These are phyloP conservation scores for Plestiodon gilberti DNA, from an alignment of 2,113 vertebrate genomes.

Conservation along the genomic window DNA sequence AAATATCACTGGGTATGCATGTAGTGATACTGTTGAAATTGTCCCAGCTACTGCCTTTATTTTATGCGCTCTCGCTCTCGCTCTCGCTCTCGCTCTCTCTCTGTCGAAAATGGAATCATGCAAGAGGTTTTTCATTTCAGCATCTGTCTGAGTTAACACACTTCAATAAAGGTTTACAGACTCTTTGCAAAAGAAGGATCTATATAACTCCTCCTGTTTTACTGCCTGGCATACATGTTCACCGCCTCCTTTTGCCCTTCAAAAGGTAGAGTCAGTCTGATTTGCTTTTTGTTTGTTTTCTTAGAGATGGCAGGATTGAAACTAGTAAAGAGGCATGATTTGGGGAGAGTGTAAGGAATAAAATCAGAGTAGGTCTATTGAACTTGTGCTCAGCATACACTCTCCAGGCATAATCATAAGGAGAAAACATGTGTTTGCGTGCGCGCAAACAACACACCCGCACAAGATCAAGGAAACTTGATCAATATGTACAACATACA, in stretches of 20 bases:
- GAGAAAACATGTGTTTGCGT: no score
- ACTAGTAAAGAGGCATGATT: not conserved
- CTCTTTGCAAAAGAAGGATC: not conserved
- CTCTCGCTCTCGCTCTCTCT: no score
- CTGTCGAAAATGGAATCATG: conserved; percentile 50
- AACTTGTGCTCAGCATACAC: not conserved
- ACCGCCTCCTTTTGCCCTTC: not conserved
- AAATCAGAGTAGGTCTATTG: not conserved
- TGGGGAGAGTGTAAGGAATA: not conserved
- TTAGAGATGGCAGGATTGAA: not conserved
- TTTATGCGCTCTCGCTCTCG: conserved; percentile 55
- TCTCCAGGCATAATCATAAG: not conserved
- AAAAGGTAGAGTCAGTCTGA: no score
- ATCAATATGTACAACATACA: no score
- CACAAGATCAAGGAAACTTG: no score
- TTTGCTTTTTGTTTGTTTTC: not conserved
- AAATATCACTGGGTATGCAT: conserved; percentile 37
- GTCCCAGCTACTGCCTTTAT: conserved; percentile 45
- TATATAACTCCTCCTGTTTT: not conserved
- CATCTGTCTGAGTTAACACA: conserved; percentile 49
- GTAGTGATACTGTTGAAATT: conserved; percentile 42
- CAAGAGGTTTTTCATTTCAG: conserved; percentile 49
- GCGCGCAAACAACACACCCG: no score
- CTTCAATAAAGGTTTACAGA: conserved; percentile 43
- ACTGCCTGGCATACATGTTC: not conserved